A percentile compares a stretch with the other conserved stretches of the same genome.
Evolutionary conservation across 2,888 invertebrate genomes (phyloP).

Genomic region (Lepeophtheirus nordmannii): DNA sequence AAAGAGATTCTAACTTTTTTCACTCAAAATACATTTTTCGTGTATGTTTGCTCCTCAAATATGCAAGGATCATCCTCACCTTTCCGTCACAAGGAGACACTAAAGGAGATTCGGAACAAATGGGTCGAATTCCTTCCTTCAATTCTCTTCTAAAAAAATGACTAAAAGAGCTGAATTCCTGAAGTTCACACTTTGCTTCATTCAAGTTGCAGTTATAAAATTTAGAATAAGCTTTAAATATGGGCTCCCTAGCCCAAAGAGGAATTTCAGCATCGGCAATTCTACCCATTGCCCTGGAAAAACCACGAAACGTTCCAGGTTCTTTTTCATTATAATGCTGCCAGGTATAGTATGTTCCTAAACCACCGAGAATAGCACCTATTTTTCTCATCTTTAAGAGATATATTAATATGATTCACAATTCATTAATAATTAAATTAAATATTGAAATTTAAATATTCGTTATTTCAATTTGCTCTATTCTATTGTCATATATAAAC

Average conservation of each 20-base stretch:
- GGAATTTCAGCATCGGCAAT: background rate
- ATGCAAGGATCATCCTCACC: background rate
- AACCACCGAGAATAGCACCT: background rate
- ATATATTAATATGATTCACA: no score
- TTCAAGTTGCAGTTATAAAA: background rate
- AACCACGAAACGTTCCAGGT: background rate
- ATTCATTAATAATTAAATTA: no score
- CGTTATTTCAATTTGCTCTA: no score
- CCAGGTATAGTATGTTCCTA: background rate
- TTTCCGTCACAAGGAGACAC: background rate
- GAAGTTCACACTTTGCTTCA: background rate
- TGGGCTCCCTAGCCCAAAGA: background rate
- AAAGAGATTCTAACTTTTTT: no score
- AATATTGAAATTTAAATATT: no score
- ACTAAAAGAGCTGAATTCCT: slow-evolving; percentile 1
- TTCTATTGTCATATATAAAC: no score
- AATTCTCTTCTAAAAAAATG: background rate
- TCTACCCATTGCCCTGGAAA: background rate
- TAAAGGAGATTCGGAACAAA: background rate
- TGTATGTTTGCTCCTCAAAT: no score
- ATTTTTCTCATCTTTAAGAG: no score
- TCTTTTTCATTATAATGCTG: background rate
- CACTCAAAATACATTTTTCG: no score
- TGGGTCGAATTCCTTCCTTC: background rate
- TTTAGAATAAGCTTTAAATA: background rate